Percentiles rank a stretch among this genome's conserved stretches.
These are phyloP conservation scores for Alviniconcha strummeri DNA, from an alignment of 2,888 invertebrate genomes.

Conservation along the genomic window DNA sequence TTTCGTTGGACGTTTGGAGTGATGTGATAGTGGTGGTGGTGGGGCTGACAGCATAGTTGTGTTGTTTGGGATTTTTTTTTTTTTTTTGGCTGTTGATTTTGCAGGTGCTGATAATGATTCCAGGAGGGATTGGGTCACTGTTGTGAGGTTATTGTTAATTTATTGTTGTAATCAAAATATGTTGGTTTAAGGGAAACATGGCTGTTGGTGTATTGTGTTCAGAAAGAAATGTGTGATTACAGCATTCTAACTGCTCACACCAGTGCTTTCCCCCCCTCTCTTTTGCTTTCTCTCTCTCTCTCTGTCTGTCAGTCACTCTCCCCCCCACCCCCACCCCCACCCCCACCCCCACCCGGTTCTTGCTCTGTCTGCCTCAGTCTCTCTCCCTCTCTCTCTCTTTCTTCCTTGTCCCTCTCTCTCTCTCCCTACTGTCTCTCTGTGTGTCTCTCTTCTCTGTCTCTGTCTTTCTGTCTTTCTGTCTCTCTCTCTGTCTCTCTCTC, in stretches of 20 bases:
- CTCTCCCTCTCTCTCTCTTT: no score
- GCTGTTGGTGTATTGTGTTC: no score
- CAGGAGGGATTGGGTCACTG: no score
- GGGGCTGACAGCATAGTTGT: background rate
- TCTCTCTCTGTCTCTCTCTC: constrained; percentile 13
- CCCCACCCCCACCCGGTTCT: no score
- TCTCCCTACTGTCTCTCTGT: background rate
- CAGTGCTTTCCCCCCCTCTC: background rate
- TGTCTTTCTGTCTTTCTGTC: constrained; percentile 10
- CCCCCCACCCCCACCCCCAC: background rate
- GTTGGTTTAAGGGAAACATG: no score
- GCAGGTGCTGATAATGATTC: no score
- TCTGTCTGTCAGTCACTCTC: constrained; percentile 9
- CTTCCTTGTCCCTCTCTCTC: background rate
- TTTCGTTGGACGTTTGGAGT: background rate
- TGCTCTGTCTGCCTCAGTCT: background rate
- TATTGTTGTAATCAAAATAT: no score
- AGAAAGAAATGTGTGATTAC: no score
- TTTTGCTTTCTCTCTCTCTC: no score
- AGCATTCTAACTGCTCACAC: no score
- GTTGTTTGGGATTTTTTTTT: background rate
- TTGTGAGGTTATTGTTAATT: no score
- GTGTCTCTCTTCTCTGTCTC: background rate
- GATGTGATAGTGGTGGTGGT: background rate
- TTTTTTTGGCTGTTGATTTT: background rate